A percentile compares a stretch with the other conserved stretches of the same genome.
phyloP scores from a whole-genome alignment of 2,888 invertebrate species.

The Phortica magna region DNA sequence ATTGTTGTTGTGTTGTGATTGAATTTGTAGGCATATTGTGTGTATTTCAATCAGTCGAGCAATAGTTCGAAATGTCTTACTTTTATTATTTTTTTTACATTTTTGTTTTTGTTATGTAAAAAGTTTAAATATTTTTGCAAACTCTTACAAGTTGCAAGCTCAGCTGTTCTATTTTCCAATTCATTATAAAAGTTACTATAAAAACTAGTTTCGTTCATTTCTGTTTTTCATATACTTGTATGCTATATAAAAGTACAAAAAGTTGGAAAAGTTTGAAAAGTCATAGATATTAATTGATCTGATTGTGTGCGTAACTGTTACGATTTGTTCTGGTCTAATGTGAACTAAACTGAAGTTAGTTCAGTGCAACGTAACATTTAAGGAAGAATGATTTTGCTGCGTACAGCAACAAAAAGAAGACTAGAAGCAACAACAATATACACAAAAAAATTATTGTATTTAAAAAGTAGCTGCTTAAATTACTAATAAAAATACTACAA shows the following conservation, averaged over 20 bases:
- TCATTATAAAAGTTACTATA: conserved; percentile 69
- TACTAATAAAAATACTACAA: conserved; percentile 70
- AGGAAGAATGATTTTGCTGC: conserved; percentile 68
- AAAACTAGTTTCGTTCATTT: conserved; percentile 70
- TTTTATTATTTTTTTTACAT: conserved; percentile 53
- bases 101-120: conserved; percentile 43
- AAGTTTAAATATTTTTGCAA: conserved; percentile 44
- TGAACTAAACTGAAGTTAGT: conserved; percentile 53
- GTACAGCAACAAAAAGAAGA: conserved; percentile 76
- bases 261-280: conserved; percentile 59
- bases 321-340: conserved; percentile 18
- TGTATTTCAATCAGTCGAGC: conserved; percentile 77
- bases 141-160: conserved; percentile 50
- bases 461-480: conserved; percentile 59
- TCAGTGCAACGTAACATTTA: conserved; percentile 39
- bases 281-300: conserved; percentile 58
- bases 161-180: conserved; percentile 66
- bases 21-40: conserved; percentile 2
- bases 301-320: conserved; percentile 9
- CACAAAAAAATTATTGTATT: conserved; percentile 70
- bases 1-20: conserved; percentile 29
- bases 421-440: conserved; percentile 76
- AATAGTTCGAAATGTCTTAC: conserved; percentile 64
- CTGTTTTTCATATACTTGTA: conserved; percentile 43
- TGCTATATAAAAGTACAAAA: conserved; percentile 70